Evolutionary conservation across 2,888 invertebrate genomes (phyloP), one percentile per base, ranked within the genome.

Genomic region (Tillus elongatus): DNA sequence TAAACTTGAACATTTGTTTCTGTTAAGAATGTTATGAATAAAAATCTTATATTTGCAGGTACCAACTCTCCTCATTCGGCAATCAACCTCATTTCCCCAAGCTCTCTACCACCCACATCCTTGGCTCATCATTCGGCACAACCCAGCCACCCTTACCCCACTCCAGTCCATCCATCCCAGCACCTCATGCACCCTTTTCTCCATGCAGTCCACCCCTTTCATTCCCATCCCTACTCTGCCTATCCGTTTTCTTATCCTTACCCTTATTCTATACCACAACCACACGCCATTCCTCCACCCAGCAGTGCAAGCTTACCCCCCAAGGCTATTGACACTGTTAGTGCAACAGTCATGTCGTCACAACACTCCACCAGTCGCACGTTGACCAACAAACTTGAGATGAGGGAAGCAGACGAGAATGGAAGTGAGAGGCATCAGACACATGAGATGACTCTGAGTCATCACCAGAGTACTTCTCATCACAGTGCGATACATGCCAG

Each of bases 211-310:
- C 73, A 72, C 31, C 73, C 74, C 12, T 75, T 73, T 30, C 75
- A 75, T 50, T 73, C 77, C 24, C 77, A 79, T 51, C 77, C 80
- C 8, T 82, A 79, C 59, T 74, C 77, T 39, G 77, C 79, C 26
- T 81, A 80, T 54, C 77, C 79, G 28, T 77, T 78, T 61, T 75
- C 79, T 36, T 77, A 76, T 54, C 77, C 79, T 2, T 82, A 84
- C 68, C 73, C 83, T 35, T 78, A 86, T 50, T 77, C 81, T 1
- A 71, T 82, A 41, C 80, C 82, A 3, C 82, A 81, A 53, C 82
- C 83, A 2, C 82, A 81, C 51, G 77, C 82, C 3, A 78, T 81
- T 56, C 80, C 80, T 10, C 82, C 80, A 2, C 77, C 79, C 53
- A 51, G 40, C 4, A 32, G 53, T 9, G 52, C 64, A n/a, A 47